A percentile compares a stretch with the other conserved stretches of the same genome.
Conservation (phyloP, 2,888 invertebrate genomes). For the Drosophila villosipedis region DNA sequence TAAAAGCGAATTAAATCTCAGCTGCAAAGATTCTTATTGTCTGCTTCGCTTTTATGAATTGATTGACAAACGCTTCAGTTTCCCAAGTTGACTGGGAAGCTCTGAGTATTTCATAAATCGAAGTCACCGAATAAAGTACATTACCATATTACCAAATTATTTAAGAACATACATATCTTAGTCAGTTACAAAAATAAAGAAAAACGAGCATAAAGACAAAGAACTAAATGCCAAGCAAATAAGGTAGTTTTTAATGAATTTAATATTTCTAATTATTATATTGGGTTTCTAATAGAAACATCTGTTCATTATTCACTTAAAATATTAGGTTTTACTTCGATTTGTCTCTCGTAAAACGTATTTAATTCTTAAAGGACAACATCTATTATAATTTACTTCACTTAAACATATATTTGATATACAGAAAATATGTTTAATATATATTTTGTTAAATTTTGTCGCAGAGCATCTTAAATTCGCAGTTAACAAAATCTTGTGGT, state of each 20-base stretch:
- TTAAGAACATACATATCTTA: not conserved
- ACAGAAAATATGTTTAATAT: not conserved
- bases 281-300: too few species aligned
- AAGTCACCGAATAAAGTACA: not conserved
- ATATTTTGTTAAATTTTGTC: not conserved
- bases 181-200: not conserved
- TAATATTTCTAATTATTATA: too few species aligned
- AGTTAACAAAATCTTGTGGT: not conserved
- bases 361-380: not conserved
- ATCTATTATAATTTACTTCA: not conserved
- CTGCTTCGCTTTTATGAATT: slow-evolving; percentile 40
- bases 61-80: slow-evolving; percentile 44
- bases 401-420: not conserved
- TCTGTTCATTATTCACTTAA: too few species aligned
- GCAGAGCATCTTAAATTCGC: slow-evolving; percentile 32
- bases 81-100: not conserved
- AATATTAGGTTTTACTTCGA: too few species aligned
- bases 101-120: not conserved
- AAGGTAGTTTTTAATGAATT: too few species aligned
- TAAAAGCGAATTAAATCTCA: slow-evolving; percentile 62
- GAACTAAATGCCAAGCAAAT: not conserved
- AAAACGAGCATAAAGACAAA: not conserved
- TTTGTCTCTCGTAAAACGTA: too few species aligned
- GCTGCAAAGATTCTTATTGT: slow-evolving; percentile 43
- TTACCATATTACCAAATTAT: too few species aligned